Conservation (phyloP, 2,113 vertebrate species). For the Trematocara marginatum region DNA sequence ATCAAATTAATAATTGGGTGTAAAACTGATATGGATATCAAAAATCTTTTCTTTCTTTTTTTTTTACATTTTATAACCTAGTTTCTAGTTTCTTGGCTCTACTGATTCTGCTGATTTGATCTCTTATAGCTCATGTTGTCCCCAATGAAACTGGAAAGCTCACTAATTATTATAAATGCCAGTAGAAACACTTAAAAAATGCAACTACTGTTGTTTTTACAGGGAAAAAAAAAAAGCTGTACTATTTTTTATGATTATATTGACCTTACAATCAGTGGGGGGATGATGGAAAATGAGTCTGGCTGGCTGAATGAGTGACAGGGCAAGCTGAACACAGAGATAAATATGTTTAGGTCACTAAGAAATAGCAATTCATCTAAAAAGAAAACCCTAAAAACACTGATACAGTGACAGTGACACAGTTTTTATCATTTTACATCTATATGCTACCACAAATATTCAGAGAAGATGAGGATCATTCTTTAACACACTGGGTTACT, state of each 20-base stretch:
- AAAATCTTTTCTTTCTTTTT: neutral
- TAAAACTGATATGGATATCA: neutral
- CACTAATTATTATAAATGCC: neutral
- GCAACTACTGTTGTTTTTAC: neutral
- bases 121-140: neutral
- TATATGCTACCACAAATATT: neutral
- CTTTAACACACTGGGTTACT: neutral
- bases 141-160: neutral
- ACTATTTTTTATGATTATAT: neutral
- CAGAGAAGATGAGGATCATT: neutral
- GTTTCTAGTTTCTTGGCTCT: neutral
- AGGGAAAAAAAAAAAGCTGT: neutral
- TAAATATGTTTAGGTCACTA: neutral
- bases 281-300: neutral
- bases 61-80: neutral
- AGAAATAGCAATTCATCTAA: neutral
- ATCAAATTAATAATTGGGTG: neutral
- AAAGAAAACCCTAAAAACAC: too few species aligned
- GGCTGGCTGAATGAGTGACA: neutral
- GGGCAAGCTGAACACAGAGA: neutral
- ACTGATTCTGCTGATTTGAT: neutral
- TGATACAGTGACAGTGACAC: neutral
- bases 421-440: neutral
- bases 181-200: neutral
- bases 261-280: neutral